Base-by-base conservation (phyloP, 2,113 vertebrate species). In the rat (Rattus norvegicus) region DNA sequence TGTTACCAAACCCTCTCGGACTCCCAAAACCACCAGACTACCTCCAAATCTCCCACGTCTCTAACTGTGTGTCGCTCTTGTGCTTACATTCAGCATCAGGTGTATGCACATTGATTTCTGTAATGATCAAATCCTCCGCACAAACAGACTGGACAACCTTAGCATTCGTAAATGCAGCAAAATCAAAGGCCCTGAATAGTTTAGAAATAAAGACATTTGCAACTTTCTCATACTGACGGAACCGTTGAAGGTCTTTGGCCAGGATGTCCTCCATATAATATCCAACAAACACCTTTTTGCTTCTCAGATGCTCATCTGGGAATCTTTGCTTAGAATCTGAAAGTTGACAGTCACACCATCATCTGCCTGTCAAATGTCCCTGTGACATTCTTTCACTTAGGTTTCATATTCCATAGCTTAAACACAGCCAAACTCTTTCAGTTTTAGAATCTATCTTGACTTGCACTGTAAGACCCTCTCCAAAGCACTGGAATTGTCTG, bases 241-340 rank as follows among this genome's bases (percentile, higher is more conserved):
- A 30, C 14, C 19, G 59, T 11, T 11, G 81, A 85, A 61, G 81
- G 24, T 28, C 24, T 63, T 84, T 16, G n/a, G 8, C 6, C 13
- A 28, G 4, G 99, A 99, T 99, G 98, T 99, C 99, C 91, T 99
- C 99, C 0, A 99, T 99, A 93, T 99, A 99, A 79, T 99, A 99
- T 70, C 99, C 99, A 14, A 99, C 99, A 97, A 99, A 99, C 96
- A 99, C 99, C 94, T 99, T 99, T 80, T 99, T 99, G 98, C 99
- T 99, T 63, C 99, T 98, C 99, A 99, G 98, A 52, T 99, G 99
- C 86, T 99, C 99, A 1, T 99, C 99, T 0, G 99, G 99, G 96
- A 43, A 43, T 43, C 99, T 99, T 97, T 99, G 99, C 99, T 99
- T 85, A 30, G 83, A 85, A 85, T 30, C 61, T 11, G 30, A 28